Conservation (phyloP, 2,888 invertebrate genomes). For the Apotomis turbidana region DNA sequence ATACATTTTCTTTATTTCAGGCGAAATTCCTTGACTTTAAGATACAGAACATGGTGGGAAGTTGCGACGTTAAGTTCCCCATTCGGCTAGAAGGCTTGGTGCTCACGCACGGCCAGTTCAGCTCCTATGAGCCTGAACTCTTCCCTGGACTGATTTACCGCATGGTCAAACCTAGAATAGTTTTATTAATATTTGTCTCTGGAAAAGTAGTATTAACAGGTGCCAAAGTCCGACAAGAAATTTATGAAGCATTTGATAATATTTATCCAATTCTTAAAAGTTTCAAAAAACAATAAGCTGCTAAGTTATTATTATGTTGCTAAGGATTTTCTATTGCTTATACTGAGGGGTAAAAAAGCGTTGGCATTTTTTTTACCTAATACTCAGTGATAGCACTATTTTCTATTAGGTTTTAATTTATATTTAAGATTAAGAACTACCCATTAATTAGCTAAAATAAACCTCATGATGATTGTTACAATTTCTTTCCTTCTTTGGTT, state of each 20-base stretch:
- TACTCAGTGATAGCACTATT: conserved; percentile 5
- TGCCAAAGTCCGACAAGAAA: conserved; percentile 96
- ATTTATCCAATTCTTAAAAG: conserved; percentile 98
- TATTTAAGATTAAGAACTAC: conserved; percentile 1
- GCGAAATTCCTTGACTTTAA: conserved; percentile 92
- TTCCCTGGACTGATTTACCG: conserved; percentile 99
- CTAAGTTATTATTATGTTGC: conserved; percentile 26
- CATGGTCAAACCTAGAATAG: conserved; percentile 98
- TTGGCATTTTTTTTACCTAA: background rate
- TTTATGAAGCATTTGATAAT: conserved; percentile 97
- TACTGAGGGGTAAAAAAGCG: background rate
- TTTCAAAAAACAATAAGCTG: conserved; percentile 91
- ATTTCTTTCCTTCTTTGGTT: background rate
- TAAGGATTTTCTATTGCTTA: background rate
- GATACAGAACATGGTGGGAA: conserved; percentile 92
- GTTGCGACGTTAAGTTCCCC: conserved; percentile 90
- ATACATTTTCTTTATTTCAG: conserved; percentile 74
- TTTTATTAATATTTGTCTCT: conserved; percentile 97
- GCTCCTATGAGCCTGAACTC: conserved; percentile 98
- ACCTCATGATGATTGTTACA: conserved; percentile 9
- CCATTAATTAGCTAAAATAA: conserved; percentile 15
- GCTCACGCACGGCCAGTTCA: conserved; percentile 89
- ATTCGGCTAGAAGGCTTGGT: conserved; percentile 89
- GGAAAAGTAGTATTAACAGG: conserved; percentile 99
- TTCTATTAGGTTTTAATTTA: background rate